Evolutionary conservation across 2,888 invertebrate species (phyloP).

Genomic region (Melipona beecheii): DNA sequence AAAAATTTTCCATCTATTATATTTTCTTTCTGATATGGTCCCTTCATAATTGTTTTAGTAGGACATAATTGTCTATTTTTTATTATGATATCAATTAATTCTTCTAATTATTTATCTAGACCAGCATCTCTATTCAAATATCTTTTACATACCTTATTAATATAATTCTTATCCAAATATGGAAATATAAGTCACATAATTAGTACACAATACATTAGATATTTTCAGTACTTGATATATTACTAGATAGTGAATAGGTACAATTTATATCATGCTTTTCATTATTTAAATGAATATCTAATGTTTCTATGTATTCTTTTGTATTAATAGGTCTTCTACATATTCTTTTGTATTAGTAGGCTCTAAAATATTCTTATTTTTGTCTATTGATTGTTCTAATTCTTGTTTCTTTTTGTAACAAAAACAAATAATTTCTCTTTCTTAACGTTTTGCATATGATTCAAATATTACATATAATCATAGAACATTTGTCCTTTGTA

Average conservation of each 20-base stretch:
- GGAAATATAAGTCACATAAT: conserved; percentile 67
- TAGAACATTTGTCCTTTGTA: not conserved
- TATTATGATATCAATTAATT: conserved; percentile 26
- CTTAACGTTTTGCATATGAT: not conserved
- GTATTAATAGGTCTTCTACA: no score
- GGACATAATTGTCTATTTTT: not conserved
- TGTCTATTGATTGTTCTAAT: not conserved
- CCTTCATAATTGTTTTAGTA: not conserved
- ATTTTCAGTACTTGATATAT: not conserved
- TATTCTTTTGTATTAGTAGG: no score
- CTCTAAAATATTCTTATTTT: no score
- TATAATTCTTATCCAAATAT: conserved; percentile 61
- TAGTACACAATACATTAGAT: not conserved
- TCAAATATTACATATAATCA: conserved; percentile 25
- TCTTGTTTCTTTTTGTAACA: not conserved
- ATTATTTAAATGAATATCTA: not conserved
- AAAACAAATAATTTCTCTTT: not conserved
- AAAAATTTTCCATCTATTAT: conserved; percentile 63
- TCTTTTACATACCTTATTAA: conserved; percentile 61
- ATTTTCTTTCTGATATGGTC: not conserved
- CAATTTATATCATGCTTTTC: not conserved
- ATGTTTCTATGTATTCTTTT: not conserved
- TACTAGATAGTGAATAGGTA: not conserved
- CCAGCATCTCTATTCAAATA: not conserved
- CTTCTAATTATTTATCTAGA: not conserved